These are phyloP conservation scores for Danio rerio DNA, from an alignment of 2,113 vertebrate species.

Conservation along the genomic window DNA sequence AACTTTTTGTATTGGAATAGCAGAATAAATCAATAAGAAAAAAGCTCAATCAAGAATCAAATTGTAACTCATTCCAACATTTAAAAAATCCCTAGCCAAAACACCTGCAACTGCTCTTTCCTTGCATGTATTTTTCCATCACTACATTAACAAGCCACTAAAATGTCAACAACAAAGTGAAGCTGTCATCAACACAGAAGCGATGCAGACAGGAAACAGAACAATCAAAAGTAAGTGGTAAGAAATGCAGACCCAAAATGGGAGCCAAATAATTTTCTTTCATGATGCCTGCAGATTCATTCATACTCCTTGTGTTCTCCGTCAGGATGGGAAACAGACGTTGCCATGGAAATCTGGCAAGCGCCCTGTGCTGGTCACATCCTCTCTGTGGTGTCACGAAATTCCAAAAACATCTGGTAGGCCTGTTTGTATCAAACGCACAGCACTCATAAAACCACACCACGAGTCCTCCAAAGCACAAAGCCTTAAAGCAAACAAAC, in stretches of 20 bases:
- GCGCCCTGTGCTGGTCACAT: constrained; percentile 49
- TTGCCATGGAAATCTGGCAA: constrained; percentile 62
- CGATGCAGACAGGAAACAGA: neutral
- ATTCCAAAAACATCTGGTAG: constrained; percentile 69
- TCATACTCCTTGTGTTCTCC: constrained; percentile 21
- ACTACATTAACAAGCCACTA: constrained; percentile 1
- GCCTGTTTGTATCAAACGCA: constrained; percentile 9
- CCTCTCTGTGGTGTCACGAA: constrained; percentile 54
- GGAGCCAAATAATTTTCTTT: neutral
- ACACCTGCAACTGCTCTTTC: too few relatives aligned
- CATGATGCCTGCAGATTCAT: constrained; percentile 17
- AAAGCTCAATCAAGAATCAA: neutral
- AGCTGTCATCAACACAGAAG: neutral
- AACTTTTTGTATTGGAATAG: neutral
- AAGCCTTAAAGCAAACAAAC: constrained; percentile 29
- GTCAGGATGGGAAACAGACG: constrained; percentile 59
- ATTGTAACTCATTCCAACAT: neutral
- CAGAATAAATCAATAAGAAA: neutral
- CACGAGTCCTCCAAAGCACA: constrained; percentile 32
- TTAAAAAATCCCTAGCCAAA: too few relatives aligned
- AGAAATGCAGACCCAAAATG: neutral
- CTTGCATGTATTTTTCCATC: too few relatives aligned
- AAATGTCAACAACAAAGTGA: neutral
- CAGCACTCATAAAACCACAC: constrained; percentile 40
- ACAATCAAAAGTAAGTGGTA: neutral